Evolutionary conservation across 2,888 invertebrate genomes (phyloP).

Genomic region (Nemurella pictetii): DNA sequence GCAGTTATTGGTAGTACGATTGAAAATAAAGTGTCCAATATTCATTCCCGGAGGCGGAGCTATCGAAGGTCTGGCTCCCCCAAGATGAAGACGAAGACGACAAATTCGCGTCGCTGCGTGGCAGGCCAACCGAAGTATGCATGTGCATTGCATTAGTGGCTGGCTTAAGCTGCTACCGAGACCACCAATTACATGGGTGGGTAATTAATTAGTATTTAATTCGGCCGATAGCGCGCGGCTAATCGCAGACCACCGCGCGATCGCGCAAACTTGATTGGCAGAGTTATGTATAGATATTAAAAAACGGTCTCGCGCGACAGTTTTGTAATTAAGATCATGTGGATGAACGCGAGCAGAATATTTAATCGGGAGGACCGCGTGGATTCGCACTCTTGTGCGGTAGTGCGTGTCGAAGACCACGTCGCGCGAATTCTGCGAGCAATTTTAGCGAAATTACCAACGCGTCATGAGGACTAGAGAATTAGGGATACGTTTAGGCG

Average conservation of each 20-base stretch:
- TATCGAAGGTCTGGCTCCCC: background rate
- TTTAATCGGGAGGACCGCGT: background rate
- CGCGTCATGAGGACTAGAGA: no score
- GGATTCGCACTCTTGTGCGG: background rate
- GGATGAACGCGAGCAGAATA: background rate
- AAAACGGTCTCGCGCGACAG: background rate
- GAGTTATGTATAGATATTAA: background rate
- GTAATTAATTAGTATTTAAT: background rate
- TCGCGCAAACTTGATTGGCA: background rate
- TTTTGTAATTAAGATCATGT: background rate
- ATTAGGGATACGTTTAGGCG: no score
- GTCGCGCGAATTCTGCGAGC: no score
- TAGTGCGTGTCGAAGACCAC: background rate
- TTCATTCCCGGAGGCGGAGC: no score
- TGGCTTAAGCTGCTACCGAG: background rate
- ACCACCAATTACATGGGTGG: background rate
- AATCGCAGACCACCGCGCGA: background rate
- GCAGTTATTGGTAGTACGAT: no score
- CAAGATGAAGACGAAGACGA: background rate
- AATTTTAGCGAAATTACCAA: no score
- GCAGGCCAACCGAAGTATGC: background rate
- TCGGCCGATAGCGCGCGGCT: background rate
- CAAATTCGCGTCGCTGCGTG: background rate
- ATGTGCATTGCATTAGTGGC: background rate
- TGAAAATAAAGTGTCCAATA: no score